Base-by-base conservation (phyloP, 2,888 invertebrate species). In the Anorthoa munda region DNA sequence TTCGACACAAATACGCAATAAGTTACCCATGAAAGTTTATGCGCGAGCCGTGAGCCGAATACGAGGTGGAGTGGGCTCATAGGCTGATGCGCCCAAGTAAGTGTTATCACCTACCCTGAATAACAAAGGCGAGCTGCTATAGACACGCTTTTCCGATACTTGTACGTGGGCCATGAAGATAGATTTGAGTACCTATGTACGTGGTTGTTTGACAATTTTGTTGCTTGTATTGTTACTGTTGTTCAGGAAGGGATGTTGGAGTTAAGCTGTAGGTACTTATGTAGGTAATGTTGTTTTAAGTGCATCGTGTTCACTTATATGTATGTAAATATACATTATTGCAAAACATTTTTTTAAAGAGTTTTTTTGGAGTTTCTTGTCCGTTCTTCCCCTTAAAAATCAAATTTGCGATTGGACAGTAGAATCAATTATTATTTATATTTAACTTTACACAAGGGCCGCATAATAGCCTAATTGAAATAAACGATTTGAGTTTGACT, bases 1-100 rank as follows among this genome's bases (percentile, higher is more conserved):
- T 92, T 92, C 92, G 90, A 92, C 91, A 93, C 93, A 93, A 93
- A 93, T 93, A 92, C 90, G 91, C 90, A 90, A 92, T 93, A 93
- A 92, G 90, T 92, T 92, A 91, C 89, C 92, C 93, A 91, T 92
- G 92, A 92, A 92, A 91, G 86, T 93, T 93, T 93, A 93, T 92
- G 92, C 78, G 86, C 67, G 82, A 64, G 87, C 76, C 93, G 92
- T 93, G 93, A 90, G 86, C 82, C 70, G 93, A 92, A 93, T 92
- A 87, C 86, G 78, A 71, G 80, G 84, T 76, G 66, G 59, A 77
- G 68, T 79, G 84, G 77, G 81, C 86, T 84, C 86, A 88, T 87
- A 86, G 84, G 75, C 81, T 88, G 88, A 89, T 85, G 86, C 86
- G 84, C 77, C 77, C 70, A 85, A 88, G 85, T 88, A 86, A 87